phyloP scores from a whole-genome alignment of 2,797 vertebrate species.

The Pangasius macronema region DNA sequence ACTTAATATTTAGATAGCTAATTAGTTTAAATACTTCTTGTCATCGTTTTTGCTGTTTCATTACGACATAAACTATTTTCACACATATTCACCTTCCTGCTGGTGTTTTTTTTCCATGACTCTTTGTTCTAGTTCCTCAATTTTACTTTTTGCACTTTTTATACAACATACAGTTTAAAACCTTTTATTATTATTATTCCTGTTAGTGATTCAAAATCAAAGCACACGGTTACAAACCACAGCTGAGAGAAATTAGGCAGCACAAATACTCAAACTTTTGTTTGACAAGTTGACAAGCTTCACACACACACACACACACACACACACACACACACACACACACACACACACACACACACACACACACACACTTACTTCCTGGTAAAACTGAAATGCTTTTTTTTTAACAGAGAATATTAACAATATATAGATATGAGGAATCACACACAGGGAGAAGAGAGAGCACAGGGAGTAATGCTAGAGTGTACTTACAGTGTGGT shows the following conservation, averaged over 20 bases:
- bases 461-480: not conserved
- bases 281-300: not conserved
- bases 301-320: not conserved
- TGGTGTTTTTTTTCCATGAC: not conserved
- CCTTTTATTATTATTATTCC: too few species aligned
- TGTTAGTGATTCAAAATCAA: not conserved
- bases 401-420: not conserved
- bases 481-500: slow-evolving; percentile 10
- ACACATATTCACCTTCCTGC: not conserved
- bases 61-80: not conserved
- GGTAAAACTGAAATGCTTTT: not conserved
- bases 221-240: not conserved
- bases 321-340: not conserved
- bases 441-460: not conserved
- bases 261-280: not conserved
- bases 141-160: not conserved
- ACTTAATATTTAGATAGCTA: not conserved
- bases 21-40: not conserved
- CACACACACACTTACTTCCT: slow-evolving; percentile 23
- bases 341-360: not conserved
- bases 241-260: too few species aligned
- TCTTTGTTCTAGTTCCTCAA: slow-evolving; percentile 42
- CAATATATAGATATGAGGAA: not conserved
- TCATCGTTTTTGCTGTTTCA: not conserved
- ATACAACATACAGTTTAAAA: not conserved